Evolutionary conservation across 1,140 invertebrate genomes (phyloP), one percentile per base, ranked within the genome.

Genomic region (Helicoverpa armigera): DNA sequence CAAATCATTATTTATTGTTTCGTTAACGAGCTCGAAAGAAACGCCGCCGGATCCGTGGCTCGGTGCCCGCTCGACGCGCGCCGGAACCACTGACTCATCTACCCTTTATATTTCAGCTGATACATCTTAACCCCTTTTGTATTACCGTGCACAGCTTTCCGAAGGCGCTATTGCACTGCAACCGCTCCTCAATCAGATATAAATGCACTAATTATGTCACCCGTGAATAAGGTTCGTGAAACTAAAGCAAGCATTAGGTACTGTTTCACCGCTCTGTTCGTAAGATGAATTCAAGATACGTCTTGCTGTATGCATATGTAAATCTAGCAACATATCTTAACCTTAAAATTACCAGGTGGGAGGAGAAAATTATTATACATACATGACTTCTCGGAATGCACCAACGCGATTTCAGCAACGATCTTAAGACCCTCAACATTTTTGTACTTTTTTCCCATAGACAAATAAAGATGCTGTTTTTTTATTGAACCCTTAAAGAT

Each of bases 1-100:
- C 86, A 89, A 92, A 91, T 91, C 88, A 91, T 91, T 91, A 92
- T 92, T 92, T 92, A 92, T 92, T 90, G 90, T 92, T 92, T 91
- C 89, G 88, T 87, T 90, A 92, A 92, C 89, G 90, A 91, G 88
- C 87, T 73, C 76, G 82, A 85, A 88, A 89, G 85, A 86, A 88
- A 86, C 83, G 82, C 85, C 56, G 79, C 76, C 83, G 86, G 82
- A 83, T 81, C 79, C 80, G 82, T 73, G 82, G 75, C 82, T 84
- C 80, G 77, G 70, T 85, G 82, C 83, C 80, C 79, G 72, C 65
- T 18, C 67, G 35, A 82, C 79, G 72, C 65, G 48, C 67, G 35
- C 84, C 79, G 81, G 79, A 84, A 83, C 65, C 50, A 79, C 83
- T 85, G 87, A 87, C 81, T 87, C 82, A 83, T 74, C 76, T 70